Evolutionary conservation across 2,113 vertebrate genomes (phyloP).

Genomic region (Scatophagus argus): DNA sequence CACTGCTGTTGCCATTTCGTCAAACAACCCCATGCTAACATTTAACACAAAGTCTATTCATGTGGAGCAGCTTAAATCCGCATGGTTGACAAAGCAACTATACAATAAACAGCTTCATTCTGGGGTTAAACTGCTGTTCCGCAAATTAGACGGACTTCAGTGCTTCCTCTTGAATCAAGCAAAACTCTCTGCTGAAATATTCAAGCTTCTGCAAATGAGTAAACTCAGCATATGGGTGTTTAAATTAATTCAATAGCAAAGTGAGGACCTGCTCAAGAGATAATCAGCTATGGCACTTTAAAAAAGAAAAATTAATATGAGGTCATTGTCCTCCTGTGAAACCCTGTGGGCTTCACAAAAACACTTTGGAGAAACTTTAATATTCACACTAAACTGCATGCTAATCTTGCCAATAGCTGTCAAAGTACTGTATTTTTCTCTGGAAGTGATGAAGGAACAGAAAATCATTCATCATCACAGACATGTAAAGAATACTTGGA

Average conservation of each 20-base stretch:
- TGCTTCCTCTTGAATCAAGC: not conserved
- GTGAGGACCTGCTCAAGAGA: too few relatives aligned
- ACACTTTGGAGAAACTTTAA: not conserved
- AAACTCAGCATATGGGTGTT: not conserved
- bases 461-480: not conserved
- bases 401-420: not conserved
- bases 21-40: not conserved
- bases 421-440: not conserved
- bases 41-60: not conserved
- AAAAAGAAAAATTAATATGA: too few relatives aligned
- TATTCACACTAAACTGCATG: not conserved
- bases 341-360: not conserved
- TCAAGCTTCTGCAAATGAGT: not conserved
- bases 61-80: not conserved
- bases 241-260: too few relatives aligned
- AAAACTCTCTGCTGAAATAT: not conserved
- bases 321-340: too few relatives aligned
- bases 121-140: not conserved
- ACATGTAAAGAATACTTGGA: not conserved
- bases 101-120: not conserved
- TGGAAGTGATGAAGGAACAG: not conserved
- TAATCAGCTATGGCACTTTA: too few relatives aligned
- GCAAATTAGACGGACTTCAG: not conserved
- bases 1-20: not conserved
- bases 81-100: slow-evolving; percentile 1